Evolutionary conservation across 1,140 invertebrate genomes (phyloP), one percentile per base, ranked within the genome.

Genomic region (Drosophila mojavensis): DNA sequence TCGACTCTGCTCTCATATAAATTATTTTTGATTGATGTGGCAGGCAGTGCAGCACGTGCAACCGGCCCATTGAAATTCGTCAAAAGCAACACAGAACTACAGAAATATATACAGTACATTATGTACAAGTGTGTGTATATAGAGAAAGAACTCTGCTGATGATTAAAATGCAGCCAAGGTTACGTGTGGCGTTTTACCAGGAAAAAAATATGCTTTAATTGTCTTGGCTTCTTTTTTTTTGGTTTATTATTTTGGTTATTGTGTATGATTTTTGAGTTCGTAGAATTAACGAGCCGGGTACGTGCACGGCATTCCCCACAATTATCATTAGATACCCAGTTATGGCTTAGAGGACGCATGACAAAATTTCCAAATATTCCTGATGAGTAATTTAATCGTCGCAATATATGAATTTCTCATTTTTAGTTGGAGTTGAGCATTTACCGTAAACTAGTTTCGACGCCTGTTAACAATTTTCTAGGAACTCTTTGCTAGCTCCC

Each of bases 81-180:
- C 75, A 76, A 76, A 47, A 55, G 48, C 15, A 82, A 7, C 59
- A 64, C 24, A 66, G 43, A 6, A 60, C 9, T 13, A 28, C 28
- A 11, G 63, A 26, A 33, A 9, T 33, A 33, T 33, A 33, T 9
- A 33, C 33, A 10, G 6, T 30, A 30, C 28, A 30, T 30, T 26
- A 50, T 39, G 11, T 28, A 33, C 1, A 10, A 24, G 20, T 17
- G 17, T 17, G 17, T 7, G 5, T 10, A 36, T 20, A 11, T 47
- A 26, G 30, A 39, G 43, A 33, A 36, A 41, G 51, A 60, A 33
- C 56, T 54, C 56, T 54, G 48, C 66, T 73, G 75, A 86, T 82
- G 79, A 86, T 86, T 86, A 86, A 88, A 86, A 86, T 86, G 82
- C 82, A 86, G 75, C 83, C 83, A 88, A 86, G 82, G 82, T 85